Evolutionary conservation across 2,797 vertebrate genomes (phyloP), one percentile per base, ranked within the genome.

Genomic region (Etheostoma perlongum): DNA sequence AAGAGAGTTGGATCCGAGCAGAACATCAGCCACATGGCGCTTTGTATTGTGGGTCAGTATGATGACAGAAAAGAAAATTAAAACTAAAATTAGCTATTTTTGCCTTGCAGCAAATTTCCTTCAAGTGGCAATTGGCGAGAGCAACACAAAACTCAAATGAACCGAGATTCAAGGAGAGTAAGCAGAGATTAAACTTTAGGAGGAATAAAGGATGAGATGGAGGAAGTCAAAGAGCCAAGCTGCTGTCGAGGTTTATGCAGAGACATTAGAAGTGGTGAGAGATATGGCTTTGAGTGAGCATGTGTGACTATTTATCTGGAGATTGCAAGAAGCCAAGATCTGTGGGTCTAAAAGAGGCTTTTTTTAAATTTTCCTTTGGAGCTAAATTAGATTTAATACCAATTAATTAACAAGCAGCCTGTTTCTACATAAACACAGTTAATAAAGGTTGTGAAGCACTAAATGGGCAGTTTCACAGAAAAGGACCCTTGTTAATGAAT

Each of bases 371-470:
- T 25, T 10, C 14, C 12, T 13, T 36, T 49, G 9, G 23, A 58
- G 63, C 21, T 78, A 27, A 74, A 85, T 72, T 63, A 58, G 40
- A 82, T 76, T 51, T 71, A 74, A 81, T 82, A 73, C 14, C 27
- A 76, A 25, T 36, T 72, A 59, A 82, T 76, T 67, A 81, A 61
- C 51, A 59, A 66, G 27, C 42, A 69, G 49, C 11, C 30, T 42
- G 15, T 67, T 82, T 72, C 57, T 33, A 61, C 67, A 76, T 42
- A 60, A 82, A 40, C 30, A 57, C 1, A 5, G 68, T 40, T 48
- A 72, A 40, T 72, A 76, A 85, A 72, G 5, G 3, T 16, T 57
- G 33, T 81, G 60, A 62, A 62, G 74, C 23, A 21, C 68, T 64
- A 81, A 83, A 78, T 69, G 53, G 36, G 72, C 62, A 66, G 65